Percentiles rank a stretch among this genome's conserved stretches.
These are phyloP conservation scores for Micrasema longulum DNA, from an alignment of 1,140 invertebrate genomes.

Conservation along the genomic window DNA sequence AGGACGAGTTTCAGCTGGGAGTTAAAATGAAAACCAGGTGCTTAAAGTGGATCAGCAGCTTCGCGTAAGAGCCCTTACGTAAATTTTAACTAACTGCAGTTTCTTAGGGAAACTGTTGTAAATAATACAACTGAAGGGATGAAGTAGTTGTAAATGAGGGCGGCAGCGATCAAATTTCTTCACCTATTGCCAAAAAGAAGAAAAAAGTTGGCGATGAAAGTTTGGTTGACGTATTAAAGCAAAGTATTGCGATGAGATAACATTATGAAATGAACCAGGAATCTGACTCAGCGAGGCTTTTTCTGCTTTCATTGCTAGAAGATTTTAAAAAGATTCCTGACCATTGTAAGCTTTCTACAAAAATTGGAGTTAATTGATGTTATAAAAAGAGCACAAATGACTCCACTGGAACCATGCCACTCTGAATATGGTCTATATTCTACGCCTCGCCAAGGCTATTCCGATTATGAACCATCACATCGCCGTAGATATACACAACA, in stretches of 20 bases:
- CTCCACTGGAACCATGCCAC: slow-evolving; percentile 11
- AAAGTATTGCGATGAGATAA: slow-evolving; percentile 34
- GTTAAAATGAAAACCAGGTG: slow-evolving; percentile 12
- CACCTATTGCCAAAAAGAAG: slow-evolving; percentile 13
- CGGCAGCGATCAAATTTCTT: background rate
- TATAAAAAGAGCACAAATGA: slow-evolving; percentile 30
- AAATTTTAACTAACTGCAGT: slow-evolving; percentile 33
- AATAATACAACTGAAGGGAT: slow-evolving; percentile 39
- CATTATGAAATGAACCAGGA: slow-evolving; percentile 37
- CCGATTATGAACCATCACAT: slow-evolving; percentile 21
- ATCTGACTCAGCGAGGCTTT: slow-evolving; percentile 36
- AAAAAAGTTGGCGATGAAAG: slow-evolving; percentile 11
- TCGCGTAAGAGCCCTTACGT: slow-evolving; percentile 1
- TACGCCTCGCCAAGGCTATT: slow-evolving; percentile 23
- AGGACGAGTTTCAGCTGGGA: slow-evolving; percentile 25
- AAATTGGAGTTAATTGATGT: slow-evolving; percentile 32
- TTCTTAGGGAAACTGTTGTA: slow-evolving; percentile 22
- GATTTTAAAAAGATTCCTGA: slow-evolving; percentile 31
- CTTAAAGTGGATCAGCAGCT: slow-evolving; percentile 35
- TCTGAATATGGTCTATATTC: slow-evolving; percentile 19
- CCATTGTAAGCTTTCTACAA: slow-evolving; percentile 25
- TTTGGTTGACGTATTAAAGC: slow-evolving; percentile 25
- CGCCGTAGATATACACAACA: slow-evolving; percentile 6
- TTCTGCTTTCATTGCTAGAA: slow-evolving; percentile 32
- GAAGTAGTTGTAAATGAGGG: slow-evolving; percentile 6